phyloP scores from a whole-genome alignment of 2,888 invertebrate genomes.

The Brachypalpus laphriformis region DNA sequence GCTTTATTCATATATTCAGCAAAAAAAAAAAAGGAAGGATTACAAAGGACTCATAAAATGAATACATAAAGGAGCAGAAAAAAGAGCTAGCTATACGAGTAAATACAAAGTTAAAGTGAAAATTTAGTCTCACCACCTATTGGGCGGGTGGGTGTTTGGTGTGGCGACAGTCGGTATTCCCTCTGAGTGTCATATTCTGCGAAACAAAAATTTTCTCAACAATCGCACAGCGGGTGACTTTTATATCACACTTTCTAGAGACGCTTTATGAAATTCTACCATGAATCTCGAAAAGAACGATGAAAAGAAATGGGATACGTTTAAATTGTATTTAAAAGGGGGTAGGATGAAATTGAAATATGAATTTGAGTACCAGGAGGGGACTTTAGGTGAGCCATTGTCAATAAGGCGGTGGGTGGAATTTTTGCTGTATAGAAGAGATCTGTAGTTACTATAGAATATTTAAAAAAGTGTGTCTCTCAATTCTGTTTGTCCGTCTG shows the following conservation, averaged over 20 bases:
- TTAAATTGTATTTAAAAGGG: neutral
- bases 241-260: conserved; percentile 32
- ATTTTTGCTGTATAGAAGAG: too few species aligned
- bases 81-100: conserved; percentile 5
- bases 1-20: conserved; percentile 12
- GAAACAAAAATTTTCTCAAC: conserved; percentile 22
- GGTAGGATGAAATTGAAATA: conserved; percentile 8
- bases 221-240: conserved; percentile 65
- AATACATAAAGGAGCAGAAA: conserved; percentile 4
- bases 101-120: conserved; percentile 12
- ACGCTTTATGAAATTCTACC: conserved; percentile 16
- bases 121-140: conserved; percentile 16
- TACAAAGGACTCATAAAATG: conserved; percentile 15
- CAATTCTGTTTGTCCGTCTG: too few species aligned
- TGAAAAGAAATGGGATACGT: neutral
- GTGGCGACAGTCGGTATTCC: conserved; percentile 38
- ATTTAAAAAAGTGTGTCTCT: too few species aligned
- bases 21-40: conserved; percentile 1
- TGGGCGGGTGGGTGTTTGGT: neutral
- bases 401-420: neutral
- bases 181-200: conserved; percentile 20
- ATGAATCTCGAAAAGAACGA: neutral
- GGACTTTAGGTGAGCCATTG: neutral
- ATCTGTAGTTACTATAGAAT: too few species aligned
- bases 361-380: neutral